Conservation (phyloP, 2,888 invertebrate genomes). For the Branchellion lobata region DNA sequence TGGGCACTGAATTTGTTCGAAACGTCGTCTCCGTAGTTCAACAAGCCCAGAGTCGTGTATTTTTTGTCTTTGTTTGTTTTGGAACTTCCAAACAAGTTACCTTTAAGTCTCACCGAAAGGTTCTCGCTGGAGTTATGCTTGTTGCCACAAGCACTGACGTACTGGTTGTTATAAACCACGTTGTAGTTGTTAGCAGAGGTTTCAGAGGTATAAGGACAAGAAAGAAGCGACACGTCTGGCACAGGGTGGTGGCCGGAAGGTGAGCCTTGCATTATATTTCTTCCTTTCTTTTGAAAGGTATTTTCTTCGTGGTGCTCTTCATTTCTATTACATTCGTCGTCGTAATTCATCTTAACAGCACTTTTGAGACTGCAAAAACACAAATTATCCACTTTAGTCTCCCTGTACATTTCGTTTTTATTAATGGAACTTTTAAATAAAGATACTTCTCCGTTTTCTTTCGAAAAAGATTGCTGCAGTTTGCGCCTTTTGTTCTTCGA, state of each 20-base stretch:
- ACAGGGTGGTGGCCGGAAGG: too few relatives aligned
- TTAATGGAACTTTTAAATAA: slow-evolving; percentile 6
- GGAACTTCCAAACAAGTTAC: neutral
- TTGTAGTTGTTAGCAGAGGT: neutral
- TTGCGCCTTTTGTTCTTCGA: neutral
- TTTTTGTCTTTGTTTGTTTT: neutral
- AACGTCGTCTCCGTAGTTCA: neutral
- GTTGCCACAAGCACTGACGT: neutral
- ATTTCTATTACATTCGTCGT: neutral
- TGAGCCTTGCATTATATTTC: too few relatives aligned
- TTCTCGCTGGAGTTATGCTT: neutral
- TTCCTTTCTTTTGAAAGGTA: too few relatives aligned
- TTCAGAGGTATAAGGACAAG: neutral
- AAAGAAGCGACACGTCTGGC: neutral
- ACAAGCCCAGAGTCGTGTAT: neutral
- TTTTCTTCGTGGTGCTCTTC: neutral
- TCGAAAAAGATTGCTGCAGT: neutral
- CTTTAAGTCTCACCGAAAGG: neutral
- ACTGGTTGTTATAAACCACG: neutral
- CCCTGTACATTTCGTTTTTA: neutral
- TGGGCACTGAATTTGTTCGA: too few relatives aligned
- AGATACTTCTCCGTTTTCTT: neutral
- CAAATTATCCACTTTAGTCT: neutral
- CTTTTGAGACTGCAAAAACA: slow-evolving; percentile 16
- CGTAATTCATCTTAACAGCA: neutral